Percentiles rank a stretch among this genome's conserved stretches.
Evolutionary conservation across 1,140 invertebrate genomes (phyloP).

Genomic region (Drosophila sechellia): DNA sequence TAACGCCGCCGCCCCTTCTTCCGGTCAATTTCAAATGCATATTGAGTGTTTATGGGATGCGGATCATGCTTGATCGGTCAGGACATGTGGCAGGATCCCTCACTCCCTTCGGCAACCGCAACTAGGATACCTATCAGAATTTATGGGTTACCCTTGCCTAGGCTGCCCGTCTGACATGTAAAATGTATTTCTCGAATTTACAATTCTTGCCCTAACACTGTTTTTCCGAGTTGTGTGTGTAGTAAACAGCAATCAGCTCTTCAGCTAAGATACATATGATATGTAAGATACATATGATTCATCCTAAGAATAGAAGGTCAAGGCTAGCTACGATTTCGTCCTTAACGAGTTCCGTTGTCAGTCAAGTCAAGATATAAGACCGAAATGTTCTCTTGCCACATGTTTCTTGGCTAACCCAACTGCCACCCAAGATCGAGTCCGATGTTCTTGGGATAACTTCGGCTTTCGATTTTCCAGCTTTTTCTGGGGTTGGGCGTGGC

Average conservation of each 20-base stretch:
- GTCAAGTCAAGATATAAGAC: neutral
- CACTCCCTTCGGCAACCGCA: slow-evolving; percentile 14
- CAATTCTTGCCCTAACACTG: no score
- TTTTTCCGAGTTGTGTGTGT: neutral
- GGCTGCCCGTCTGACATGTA: neutral
- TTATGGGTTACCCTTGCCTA: neutral
- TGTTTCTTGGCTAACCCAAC: neutral
- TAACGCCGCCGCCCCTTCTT: slow-evolving; percentile 32
- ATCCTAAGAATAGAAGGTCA: neutral
- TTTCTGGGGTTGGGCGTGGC: slow-evolving; percentile 22
- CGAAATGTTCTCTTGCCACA: neutral
- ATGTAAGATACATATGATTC: neutral
- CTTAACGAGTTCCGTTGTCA: neutral
- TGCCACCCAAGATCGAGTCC: slow-evolving; percentile 17
- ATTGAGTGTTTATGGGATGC: slow-evolving; percentile 80
- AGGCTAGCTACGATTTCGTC: neutral
- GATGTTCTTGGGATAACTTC: slow-evolving; percentile 39
- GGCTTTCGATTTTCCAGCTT: slow-evolving; percentile 1
- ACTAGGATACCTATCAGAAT: slow-evolving; percentile 8
- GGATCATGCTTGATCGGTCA: slow-evolving; percentile 68
- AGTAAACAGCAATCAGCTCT: neutral
- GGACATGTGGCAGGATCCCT: slow-evolving; percentile 19
- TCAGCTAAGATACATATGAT: neutral
- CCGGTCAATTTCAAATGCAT: slow-evolving; percentile 78
- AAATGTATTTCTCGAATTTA: neutral